Percentiles rank a stretch among this genome's conserved stretches.
These are phyloP conservation scores for Poecilobothrus nobilitatus DNA, from an alignment of 2,888 invertebrate species.

Conservation along the genomic window DNA sequence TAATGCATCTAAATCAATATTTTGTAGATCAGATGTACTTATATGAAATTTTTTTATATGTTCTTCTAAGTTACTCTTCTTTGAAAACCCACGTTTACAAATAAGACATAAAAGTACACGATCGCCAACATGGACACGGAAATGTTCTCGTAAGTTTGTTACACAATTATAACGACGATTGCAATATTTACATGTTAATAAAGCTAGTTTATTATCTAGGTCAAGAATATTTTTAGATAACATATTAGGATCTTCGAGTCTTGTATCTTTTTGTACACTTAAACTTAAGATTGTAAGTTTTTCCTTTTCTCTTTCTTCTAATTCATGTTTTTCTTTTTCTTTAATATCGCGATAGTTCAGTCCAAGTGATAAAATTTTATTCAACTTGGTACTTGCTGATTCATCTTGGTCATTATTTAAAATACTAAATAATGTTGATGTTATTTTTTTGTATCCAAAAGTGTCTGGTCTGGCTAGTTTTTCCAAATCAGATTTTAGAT, in stretches of 20 bases:
- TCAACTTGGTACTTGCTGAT: not conserved
- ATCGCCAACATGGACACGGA: not conserved
- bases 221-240: not conserved
- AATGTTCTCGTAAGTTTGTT: conserved; percentile 1
- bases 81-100: not conserved
- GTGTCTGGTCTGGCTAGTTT: not conserved
- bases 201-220: not conserved
- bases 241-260: not conserved
- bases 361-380: not conserved
- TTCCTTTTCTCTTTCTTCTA: not conserved
- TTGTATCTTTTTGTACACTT: not conserved
- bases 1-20: not conserved
- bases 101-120: not conserved
- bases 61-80: not conserved
- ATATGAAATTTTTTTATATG: not conserved
- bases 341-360: not conserved
- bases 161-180: not conserved
- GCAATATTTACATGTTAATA: not conserved
- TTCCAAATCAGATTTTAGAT: too few relatives aligned
- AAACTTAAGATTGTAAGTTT: not conserved
- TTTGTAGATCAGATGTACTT: not conserved
- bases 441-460: not conserved
- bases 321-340: not conserved
- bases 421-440: not conserved
- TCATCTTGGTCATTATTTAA: not conserved